These are phyloP conservation scores for Cirrhinus mrigala DNA, from an alignment of 2,797 vertebrate species.

Conservation along the genomic window DNA sequence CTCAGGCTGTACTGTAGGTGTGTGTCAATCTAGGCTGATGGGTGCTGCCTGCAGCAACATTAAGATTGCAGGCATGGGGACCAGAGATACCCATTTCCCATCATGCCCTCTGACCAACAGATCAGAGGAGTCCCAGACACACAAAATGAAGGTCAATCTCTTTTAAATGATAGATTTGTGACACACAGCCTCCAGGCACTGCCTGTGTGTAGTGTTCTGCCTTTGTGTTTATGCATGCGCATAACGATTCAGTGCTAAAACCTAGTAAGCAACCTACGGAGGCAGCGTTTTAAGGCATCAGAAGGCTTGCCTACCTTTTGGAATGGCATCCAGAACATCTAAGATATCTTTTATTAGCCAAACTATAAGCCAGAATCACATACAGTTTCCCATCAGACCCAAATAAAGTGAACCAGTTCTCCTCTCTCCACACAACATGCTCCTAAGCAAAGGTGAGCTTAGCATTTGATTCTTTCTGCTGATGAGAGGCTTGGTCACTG, in stretches of 20 bases:
- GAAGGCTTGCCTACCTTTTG: neutral
- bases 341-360: neutral
- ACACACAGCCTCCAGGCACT: slow-evolving; percentile 29
- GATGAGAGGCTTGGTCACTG: too few species aligned
- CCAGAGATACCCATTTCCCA: slow-evolving; percentile 49
- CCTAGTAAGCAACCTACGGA: neutral
- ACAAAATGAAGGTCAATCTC: slow-evolving; percentile 44
- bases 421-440: too few species aligned
- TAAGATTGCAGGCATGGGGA: slow-evolving; percentile 34
- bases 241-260: neutral
- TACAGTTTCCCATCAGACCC: too few species aligned
- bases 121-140: slow-evolving; percentile 34
- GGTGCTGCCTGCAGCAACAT: slow-evolving; percentile 24
- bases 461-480: too few species aligned
- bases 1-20: slow-evolving; percentile 35
- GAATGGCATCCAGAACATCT: neutral
- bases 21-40: slow-evolving; percentile 39
- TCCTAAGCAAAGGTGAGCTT: too few species aligned
- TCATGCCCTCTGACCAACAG: slow-evolving; percentile 50
- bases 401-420: too few species aligned
- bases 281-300: neutral
- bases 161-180: slow-evolving; percentile 50
- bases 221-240: slow-evolving; percentile 1
- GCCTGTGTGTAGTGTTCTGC: neutral
- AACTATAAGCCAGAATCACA: neutral